Evolutionary conservation across 2,113 vertebrate species (phyloP).

Genomic region (Lathamus discolor): DNA sequence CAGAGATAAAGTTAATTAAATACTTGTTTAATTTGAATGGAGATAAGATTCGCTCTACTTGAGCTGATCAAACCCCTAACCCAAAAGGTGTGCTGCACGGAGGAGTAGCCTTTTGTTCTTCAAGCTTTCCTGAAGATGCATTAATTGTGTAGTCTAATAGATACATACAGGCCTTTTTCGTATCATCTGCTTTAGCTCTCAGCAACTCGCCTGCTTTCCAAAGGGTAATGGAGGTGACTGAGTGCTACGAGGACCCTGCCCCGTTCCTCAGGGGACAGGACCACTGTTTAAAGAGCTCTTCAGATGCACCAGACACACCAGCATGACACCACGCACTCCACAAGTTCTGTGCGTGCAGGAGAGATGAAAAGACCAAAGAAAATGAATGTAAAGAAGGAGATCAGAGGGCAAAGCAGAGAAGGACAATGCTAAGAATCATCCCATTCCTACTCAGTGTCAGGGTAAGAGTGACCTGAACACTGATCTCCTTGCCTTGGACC

Average conservation of each 20-base stretch:
- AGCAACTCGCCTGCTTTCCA: too few species aligned
- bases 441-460: rapidly evolving
- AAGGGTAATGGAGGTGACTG: rapidly evolving
- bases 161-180: neutral
- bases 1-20: constrained; percentile 70
- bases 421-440: neutral
- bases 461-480: neutral
- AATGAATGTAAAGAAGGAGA: rapidly evolving
- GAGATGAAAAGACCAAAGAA: neutral
- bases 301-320: too few species aligned
- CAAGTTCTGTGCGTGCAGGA: rapidly evolving
- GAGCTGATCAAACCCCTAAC: constrained; percentile 46
- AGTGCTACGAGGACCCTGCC: rapidly evolving
- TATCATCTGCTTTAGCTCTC: neutral
- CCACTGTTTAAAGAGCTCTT: rapidly evolving
- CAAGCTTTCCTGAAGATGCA: neutral
- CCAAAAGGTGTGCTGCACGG: neutral
- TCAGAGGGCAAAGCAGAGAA: neutral
- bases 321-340: rapidly evolving
- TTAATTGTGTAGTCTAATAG: too few species aligned
- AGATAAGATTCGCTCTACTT: constrained; percentile 51
- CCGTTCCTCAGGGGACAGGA: neutral
- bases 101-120: neutral
- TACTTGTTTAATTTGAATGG: constrained; percentile 68
- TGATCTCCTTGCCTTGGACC: too few species aligned